Evolutionary conservation across 2,888 invertebrate genomes (phyloP).

Genomic region (Eilema caniola): DNA sequence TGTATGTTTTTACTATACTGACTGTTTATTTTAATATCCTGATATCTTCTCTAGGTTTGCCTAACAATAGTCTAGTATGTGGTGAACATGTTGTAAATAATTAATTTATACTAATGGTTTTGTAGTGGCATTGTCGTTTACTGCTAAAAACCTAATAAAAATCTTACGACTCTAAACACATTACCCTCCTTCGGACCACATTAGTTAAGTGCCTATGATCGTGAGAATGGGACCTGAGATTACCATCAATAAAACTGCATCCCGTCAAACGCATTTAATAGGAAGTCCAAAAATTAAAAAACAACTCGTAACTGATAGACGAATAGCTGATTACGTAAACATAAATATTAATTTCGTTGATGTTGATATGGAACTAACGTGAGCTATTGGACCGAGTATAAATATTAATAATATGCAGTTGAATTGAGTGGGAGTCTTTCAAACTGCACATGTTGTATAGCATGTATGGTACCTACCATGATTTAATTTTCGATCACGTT

Average conservation of each 20-base stretch:
- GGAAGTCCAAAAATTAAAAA: conserved; percentile 19
- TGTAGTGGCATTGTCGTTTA: background rate
- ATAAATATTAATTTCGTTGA: conserved; percentile 27
- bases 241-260: conserved; percentile 45
- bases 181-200: conserved; percentile 62
- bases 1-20: no score
- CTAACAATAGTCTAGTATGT: no score
- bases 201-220: conserved; percentile 45
- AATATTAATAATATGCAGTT: conserved; percentile 44
- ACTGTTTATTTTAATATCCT: no score
- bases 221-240: conserved; percentile 31
- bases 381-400: background rate
- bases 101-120: no score
- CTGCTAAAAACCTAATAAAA: conserved; percentile 45
- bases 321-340: conserved; percentile 16
- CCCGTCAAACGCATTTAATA: conserved; percentile 33
- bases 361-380: conserved; percentile 14
- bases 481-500: conserved; percentile 73
- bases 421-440: conserved; percentile 41
- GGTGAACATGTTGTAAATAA: no score
- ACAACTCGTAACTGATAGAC: conserved; percentile 15
- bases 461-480: conserved; percentile 64
- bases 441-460: conserved; percentile 49
- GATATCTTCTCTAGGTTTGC: no score
- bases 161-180: conserved; percentile 65